phyloP scores from a whole-genome alignment of 1,140 invertebrate species.

The Bombus turneri region DNA sequence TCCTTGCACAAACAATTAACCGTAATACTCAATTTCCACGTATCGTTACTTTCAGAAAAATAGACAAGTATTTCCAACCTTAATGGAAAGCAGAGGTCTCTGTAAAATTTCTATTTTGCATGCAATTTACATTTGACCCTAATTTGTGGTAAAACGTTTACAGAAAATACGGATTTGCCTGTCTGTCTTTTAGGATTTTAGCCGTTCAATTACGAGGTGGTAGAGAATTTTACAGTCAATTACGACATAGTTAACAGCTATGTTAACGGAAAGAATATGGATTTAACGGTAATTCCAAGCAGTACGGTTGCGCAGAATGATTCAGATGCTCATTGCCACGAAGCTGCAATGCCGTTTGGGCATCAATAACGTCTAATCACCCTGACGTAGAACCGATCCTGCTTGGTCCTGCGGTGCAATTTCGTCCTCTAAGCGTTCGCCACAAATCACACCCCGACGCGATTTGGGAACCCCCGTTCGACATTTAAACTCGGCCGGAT shows the following conservation, averaged over 20 bases:
- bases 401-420: slow-evolving; percentile 76
- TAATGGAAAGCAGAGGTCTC: no score
- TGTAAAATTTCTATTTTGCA: no score
- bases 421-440: slow-evolving; percentile 79
- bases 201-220: neutral
- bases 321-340: slow-evolving; percentile 62
- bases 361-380: slow-evolving; percentile 80
- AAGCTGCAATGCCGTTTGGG: slow-evolving; percentile 56
- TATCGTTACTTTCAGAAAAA: no score
- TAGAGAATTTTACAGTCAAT: slow-evolving; percentile 24
- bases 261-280: slow-evolving; percentile 33
- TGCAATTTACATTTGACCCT: no score
- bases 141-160: no score
- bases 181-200: no score
- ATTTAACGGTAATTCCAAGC: slow-evolving; percentile 38
- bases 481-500: slow-evolving; percentile 72
- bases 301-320: slow-evolving; percentile 42
- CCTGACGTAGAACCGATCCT: slow-evolving; percentile 72
- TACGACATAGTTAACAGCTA: neutral
- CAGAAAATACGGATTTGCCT: neutral
- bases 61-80: no score
- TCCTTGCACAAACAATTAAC: no score
- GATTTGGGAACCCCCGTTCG: slow-evolving; percentile 65
- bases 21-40: no score
- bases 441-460: slow-evolving; percentile 78